phyloP scores from a whole-genome alignment of 2,797 vertebrate genomes.

The Characodon lateralis region DNA sequence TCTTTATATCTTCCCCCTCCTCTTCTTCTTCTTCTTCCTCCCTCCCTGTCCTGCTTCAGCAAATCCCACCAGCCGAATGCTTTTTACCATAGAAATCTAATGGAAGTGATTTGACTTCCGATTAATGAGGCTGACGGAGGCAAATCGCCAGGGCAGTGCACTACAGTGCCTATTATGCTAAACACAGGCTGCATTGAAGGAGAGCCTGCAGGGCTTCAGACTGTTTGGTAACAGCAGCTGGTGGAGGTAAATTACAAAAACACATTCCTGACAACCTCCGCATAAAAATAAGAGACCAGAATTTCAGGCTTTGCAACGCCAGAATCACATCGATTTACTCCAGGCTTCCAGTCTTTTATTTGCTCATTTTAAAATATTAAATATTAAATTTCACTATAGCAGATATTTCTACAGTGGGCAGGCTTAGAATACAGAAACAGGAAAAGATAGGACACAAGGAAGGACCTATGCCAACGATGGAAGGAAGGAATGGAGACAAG shows the following conservation, averaged over 20 bases:
- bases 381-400: background rate
- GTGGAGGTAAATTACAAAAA: slow-evolving; percentile 58
- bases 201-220: slow-evolving; percentile 44
- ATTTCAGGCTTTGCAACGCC: slow-evolving; percentile 42
- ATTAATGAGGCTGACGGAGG: slow-evolving; percentile 77
- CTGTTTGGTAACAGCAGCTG: slow-evolving; percentile 58
- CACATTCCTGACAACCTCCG: slow-evolving; percentile 47
- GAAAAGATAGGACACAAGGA: no score
- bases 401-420: background rate
- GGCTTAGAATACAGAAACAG: no score
- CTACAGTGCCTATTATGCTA: slow-evolving; percentile 68
- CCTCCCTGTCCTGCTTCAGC: slow-evolving; percentile 72
- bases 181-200: slow-evolving; percentile 53
- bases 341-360: background rate
- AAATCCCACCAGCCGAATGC: slow-evolving; percentile 77
- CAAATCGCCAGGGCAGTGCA: slow-evolving; percentile 62
- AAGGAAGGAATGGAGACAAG: no score
- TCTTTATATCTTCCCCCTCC: slow-evolving; percentile 41
- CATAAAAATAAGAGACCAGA: slow-evolving; percentile 55
- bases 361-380: background rate
- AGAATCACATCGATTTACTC: slow-evolving; percentile 51
- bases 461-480: no score
- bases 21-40: slow-evolving; percentile 33
- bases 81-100: slow-evolving; percentile 77
- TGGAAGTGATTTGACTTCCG: slow-evolving; percentile 80